Evolutionary conservation across 2,113 vertebrate species (phyloP), one percentile per base, ranked within the genome.

Genomic region (Gambusia affinis): DNA sequence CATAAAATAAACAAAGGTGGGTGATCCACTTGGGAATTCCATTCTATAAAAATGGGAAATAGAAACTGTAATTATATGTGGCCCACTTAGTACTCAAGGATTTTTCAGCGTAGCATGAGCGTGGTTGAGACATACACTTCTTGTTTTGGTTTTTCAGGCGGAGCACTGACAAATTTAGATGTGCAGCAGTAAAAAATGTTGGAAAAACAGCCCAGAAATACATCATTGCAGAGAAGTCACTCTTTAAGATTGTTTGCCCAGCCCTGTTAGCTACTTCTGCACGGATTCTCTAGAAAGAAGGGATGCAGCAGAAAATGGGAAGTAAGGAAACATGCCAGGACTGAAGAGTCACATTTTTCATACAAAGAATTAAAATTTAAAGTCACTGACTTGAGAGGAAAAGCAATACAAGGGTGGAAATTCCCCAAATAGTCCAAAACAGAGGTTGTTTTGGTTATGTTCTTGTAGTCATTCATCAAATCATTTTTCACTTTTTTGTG

Each of bases 141-240:
- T 92, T 88, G 87, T 91, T 87, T 89, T 87, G 84, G 81, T 89
- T 83, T 79, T 57, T 77, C 69, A 79, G 79, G 81, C 77, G 12
- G 73, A 87, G 79, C 62, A 0, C 64, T 37, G 87, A 78, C 84
- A 79, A 79, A 86, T 90, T 85, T 89, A 90, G 87, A 79, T 61
- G 30, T 28, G 22, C 71, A 81, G 74, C 29, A 57, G 72, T 63
- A 90, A 86, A 30, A 57, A 64, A 86, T 30, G 14, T 70, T 68
- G 60, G 24, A 73, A 86, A 88, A 84, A 79, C 75, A 77, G 37
- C 57, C 51, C 77, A 85, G 78, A 83, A 85, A 87, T 85, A 75
- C 71, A 81, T 84, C 82, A 87, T 81, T 85, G 76, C 79, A 82
- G 84, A 80, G 79, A n/a, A 86, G 86, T 83, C 67, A 3, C 73